Evolutionary conservation across 2,888 invertebrate species (phyloP).

Genomic region (Nephrocerus scutellatus): DNA sequence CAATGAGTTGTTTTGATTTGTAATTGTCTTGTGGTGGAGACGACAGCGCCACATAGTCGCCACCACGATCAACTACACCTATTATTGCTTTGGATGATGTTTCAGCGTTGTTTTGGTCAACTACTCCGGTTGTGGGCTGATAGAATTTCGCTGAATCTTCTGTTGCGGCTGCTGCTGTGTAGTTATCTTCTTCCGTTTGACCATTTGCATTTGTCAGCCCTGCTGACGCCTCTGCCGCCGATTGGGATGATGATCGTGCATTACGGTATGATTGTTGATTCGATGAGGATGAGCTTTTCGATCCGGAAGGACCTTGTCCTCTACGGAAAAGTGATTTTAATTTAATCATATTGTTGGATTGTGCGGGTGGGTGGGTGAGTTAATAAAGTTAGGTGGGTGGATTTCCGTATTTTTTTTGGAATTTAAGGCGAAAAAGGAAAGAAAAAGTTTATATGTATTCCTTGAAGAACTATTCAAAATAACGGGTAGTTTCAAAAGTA

Average conservation of each 20-base stretch:
- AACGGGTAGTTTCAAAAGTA: too few species aligned
- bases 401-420: too few species aligned
- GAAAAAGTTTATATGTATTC: too few species aligned
- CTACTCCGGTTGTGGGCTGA: constrained; percentile 35
- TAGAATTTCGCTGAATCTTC: constrained; percentile 29
- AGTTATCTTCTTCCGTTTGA: constrained; percentile 18
- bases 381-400: too few species aligned
- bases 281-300: constrained; percentile 44
- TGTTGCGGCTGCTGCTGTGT: constrained; percentile 21
- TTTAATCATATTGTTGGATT: constrained; percentile 69
- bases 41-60: too few species aligned
- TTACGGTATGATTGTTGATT: constrained; percentile 44
- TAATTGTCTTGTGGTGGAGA: too few species aligned
- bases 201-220: too few species aligned
- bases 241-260: constrained; percentile 48
- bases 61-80: too few species aligned
- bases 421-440: too few species aligned
- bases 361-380: not conserved
- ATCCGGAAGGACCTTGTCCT: constrained; percentile 58
- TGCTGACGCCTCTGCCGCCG: constrained; percentile 46
- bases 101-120: constrained; percentile 29
- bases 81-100: too few species aligned
- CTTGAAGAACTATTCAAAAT: too few species aligned
- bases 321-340: constrained; percentile 87
- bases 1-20: too few species aligned